phyloP scores from a whole-genome alignment of 2,888 invertebrate species.

The Phaonia tiefii region DNA sequence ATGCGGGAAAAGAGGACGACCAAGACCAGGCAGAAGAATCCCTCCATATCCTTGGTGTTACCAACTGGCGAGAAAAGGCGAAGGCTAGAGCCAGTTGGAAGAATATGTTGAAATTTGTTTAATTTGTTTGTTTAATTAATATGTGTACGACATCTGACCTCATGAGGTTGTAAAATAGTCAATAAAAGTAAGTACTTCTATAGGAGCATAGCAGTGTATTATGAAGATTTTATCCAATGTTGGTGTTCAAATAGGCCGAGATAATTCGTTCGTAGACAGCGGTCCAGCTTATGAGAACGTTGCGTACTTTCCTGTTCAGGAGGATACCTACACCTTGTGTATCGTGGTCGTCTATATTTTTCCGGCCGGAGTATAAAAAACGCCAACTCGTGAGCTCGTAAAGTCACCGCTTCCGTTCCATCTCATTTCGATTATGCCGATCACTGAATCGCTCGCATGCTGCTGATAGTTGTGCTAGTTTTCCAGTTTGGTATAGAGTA shows the following conservation, averaged over 20 bases:
- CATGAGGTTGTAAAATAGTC: no score
- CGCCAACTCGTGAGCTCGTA: not conserved
- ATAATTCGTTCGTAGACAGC: not conserved
- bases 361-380: not conserved
- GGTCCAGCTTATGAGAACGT: not conserved
- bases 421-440: conserved; percentile 3
- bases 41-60: no score
- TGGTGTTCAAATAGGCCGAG: not conserved
- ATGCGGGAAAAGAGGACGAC: no score
- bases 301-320: conserved; percentile 2
- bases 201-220: not conserved
- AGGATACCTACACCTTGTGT: not conserved
- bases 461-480: conserved; percentile 4
- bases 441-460: not conserved
- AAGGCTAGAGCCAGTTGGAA: no score
- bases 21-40: no score
- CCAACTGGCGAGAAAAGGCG: no score
- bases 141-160: no score
- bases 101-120: no score
- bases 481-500: not conserved
- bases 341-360: not conserved
- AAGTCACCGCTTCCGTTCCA: not conserved
- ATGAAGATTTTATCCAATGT: not conserved
- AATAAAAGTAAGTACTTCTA: no score
- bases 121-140: no score